Conservation (phyloP, 2,797 vertebrate species). For the Myotis vivesi region DNA sequence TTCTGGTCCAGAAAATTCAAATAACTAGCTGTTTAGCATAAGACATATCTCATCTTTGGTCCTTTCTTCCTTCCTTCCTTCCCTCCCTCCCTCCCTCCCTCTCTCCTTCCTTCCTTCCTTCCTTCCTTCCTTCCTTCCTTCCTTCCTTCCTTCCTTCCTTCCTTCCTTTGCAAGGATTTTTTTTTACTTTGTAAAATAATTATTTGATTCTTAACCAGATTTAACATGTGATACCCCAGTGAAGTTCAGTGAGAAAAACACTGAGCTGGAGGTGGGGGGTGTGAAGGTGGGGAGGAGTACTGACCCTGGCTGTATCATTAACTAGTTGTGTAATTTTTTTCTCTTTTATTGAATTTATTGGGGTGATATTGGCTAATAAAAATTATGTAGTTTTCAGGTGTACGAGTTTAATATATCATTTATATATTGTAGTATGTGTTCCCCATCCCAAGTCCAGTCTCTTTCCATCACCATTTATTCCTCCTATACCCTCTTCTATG, state of each 20-base stretch:
- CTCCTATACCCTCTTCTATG: neutral
- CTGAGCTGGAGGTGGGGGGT: neutral
- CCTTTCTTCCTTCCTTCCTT: too few species aligned
- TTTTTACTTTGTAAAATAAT: slow-evolving; percentile 16
- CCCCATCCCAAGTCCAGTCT: neutral
- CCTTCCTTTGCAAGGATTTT: neutral
- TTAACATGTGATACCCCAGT: neutral
- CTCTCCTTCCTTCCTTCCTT: too few species aligned
- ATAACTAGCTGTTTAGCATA: neutral
- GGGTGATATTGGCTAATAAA: too few species aligned
- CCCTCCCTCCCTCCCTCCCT: too few species aligned
- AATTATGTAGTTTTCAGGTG: neutral
- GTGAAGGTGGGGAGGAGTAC: neutral
- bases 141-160: neutral
- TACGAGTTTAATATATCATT: neutral
- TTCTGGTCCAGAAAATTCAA: neutral
- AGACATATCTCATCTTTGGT: neutral
- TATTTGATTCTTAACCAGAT: neutral
- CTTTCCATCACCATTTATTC: neutral
- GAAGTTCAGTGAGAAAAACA: neutral
- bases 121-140: neutral
- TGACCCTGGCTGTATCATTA: neutral
- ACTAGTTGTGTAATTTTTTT: neutral
- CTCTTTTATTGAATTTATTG: too few species aligned
- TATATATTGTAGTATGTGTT: neutral